Percentiles rank a stretch among this genome's conserved stretches.
Conservation (phyloP, 2,888 invertebrate genomes). For the Tetanocera ferruginea region DNA sequence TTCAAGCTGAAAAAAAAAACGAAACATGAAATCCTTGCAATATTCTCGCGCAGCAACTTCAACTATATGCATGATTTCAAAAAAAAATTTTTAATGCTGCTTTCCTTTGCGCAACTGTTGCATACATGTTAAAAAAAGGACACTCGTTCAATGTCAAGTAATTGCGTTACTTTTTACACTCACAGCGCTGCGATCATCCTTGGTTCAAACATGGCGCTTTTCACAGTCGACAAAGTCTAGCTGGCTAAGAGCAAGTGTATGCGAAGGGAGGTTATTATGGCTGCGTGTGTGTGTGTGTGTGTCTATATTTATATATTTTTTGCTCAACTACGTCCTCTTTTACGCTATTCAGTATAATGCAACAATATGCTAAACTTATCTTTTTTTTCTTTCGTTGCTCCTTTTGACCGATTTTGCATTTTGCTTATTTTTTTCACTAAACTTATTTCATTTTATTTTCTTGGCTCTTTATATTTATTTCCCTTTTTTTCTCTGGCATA, state of each 20-base stretch:
- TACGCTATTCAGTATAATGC: constrained; percentile 48
- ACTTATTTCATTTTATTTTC: background rate
- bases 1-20: background rate
- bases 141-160: constrained; percentile 50
- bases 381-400: background rate
- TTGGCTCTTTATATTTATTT: background rate
- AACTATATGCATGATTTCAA: constrained; percentile 18
- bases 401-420: constrained; percentile 23
- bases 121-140: constrained; percentile 39
- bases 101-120: constrained; percentile 30
- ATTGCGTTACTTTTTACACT: constrained; percentile 26
- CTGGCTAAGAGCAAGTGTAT: background rate
- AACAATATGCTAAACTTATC: constrained; percentile 50
- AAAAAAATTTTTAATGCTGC: background rate
- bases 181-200: constrained; percentile 25
- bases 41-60: constrained; percentile 12
- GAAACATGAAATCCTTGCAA: constrained; percentile 25
- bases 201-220: background rate
- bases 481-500: constrained; percentile 47
- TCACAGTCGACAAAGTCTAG: no score
- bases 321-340: constrained; percentile 12
- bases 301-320: constrained; percentile 30
- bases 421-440: constrained; percentile 23
- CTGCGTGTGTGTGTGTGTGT: background rate
- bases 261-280: background rate